These are phyloP conservation scores for Campoplex nolae DNA, from an alignment of 2,888 invertebrate genomes.

Conservation along the genomic window DNA sequence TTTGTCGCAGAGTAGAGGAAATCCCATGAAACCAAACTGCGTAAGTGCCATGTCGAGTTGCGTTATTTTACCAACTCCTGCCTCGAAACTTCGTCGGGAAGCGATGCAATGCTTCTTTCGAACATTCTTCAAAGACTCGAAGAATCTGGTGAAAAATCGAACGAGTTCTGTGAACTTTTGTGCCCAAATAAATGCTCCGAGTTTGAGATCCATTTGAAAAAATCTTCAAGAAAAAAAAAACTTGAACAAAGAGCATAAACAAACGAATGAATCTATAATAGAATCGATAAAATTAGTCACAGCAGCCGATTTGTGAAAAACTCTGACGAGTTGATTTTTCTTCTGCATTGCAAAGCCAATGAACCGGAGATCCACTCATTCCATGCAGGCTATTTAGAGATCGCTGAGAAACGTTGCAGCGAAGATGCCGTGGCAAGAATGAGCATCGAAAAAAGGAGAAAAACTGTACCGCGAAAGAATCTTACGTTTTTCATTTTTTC, in stretches of 20 bases:
- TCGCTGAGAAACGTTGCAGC: background rate
- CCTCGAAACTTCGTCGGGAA: slow-evolving; percentile 85
- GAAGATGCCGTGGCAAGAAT: slow-evolving; percentile 1
- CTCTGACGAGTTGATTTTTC: slow-evolving; percentile 23
- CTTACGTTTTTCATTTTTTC: background rate
- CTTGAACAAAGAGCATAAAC: background rate
- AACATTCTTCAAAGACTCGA: slow-evolving; percentile 89
- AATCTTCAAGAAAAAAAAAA: background rate
- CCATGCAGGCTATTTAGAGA: slow-evolving; percentile 49
- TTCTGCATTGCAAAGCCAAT: slow-evolving; percentile 40
- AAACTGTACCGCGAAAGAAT: background rate
- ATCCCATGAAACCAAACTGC: slow-evolving; percentile 95
- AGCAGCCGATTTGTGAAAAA: slow-evolving; percentile 40
- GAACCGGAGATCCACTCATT: slow-evolving; percentile 37
- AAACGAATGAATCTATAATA: background rate
- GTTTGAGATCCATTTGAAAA: background rate
- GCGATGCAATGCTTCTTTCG: slow-evolving; percentile 89
- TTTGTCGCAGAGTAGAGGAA: slow-evolving; percentile 88
- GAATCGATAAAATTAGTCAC: slow-evolving; percentile 49
- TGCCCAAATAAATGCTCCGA: background rate
- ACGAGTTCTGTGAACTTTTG: background rate
- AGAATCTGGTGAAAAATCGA: slow-evolving; percentile 85
- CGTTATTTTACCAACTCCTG: slow-evolving; percentile 87
- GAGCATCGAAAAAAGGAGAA: background rate
- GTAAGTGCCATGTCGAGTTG: slow-evolving; percentile 95